Evolutionary conservation across 2,888 invertebrate genomes (phyloP).

Genomic region (Syritta pipiens): DNA sequence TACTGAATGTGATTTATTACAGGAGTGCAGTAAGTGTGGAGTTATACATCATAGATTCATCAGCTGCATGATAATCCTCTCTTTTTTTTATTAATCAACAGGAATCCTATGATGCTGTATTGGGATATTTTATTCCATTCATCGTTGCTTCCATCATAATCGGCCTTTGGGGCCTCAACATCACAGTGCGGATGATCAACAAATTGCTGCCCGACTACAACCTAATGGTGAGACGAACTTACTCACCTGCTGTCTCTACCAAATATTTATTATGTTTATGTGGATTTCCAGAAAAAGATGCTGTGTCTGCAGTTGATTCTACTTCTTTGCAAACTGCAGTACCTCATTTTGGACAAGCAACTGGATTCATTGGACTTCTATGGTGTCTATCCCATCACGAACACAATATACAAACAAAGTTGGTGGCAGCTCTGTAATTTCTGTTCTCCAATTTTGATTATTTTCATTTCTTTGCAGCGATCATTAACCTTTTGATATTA

Average conservation of each 20-base stretch:
- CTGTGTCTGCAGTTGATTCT: conserved; percentile 76
- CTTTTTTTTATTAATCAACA: conserved; percentile 41
- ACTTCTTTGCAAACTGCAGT: conserved; percentile 77
- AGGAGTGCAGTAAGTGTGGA: conserved; percentile 70
- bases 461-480: conserved; percentile 71
- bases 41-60: background rate
- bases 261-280: background rate
- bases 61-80: background rate
- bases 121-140: conserved; percentile 77
- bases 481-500: conserved; percentile 76
- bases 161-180: conserved; percentile 77
- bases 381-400: conserved; percentile 76
- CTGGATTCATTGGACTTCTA: conserved; percentile 73
- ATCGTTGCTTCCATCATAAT: conserved; percentile 76
- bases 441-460: background rate
- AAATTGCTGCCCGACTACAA: conserved; percentile 75
- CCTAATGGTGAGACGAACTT: conserved; percentile 71
- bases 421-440: conserved; percentile 36
- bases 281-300: conserved; percentile 74
- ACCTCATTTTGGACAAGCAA: conserved; percentile 74
- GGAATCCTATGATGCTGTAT: conserved; percentile 72
- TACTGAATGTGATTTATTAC: conserved; percentile 76
- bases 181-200: conserved; percentile 75
- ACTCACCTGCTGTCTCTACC: background rate
- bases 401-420: conserved; percentile 77